Evolutionary conservation across 2,797 vertebrate genomes (phyloP), one percentile per base, ranked within the genome.

Genomic region (Parotocinclus haroldoi): DNA sequence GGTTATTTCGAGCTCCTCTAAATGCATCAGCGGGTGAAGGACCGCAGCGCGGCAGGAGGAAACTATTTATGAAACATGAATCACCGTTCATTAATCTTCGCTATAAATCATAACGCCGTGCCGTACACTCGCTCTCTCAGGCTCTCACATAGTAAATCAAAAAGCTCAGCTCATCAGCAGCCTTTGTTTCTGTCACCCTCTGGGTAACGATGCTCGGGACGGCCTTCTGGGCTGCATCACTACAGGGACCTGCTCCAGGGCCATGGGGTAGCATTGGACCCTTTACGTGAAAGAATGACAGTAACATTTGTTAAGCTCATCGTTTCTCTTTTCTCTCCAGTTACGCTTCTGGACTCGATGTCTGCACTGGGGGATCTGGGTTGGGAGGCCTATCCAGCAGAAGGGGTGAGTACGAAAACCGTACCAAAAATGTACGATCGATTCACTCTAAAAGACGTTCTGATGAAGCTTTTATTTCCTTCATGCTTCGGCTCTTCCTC

Each of bases 291-390:
- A 27, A 27, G n/a, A n/a, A n/a, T n/a, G n/a, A n/a, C n/a, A n/a
- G n/a, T n/a, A n/a, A n/a, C n/a, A n/a, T n/a, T n/a, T n/a, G n/a
- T n/a, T 48, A 12, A 7, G 46, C 60, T 10, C n/a, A 18, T 48
- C 17, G 44, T 66, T 57, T 66, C 18, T 19, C 48, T 42, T 66
- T 38, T 19, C 13, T 75, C 36, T 68, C 1, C 80, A 92, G 91
- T 92, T 69, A 92, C 91, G 9, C 81, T 93, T 75, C 81, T 92
- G 83, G 91, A 92, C 79, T 91, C 91, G 36, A 91, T 91, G 91
- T 92, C 90, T 18, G 90, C 91, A 14, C 79, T 90, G 80, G 91
- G 91, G 36, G 90, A 92, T 81, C 86, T 93, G 54, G 91, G 90
- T 76, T 93, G 91, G 91, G 89, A 91, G 83, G 90, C 91, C 16